These are phyloP conservation scores for Sphaerophoria rueppellii DNA, from an alignment of 2,888 invertebrate species.

Conservation along the genomic window DNA sequence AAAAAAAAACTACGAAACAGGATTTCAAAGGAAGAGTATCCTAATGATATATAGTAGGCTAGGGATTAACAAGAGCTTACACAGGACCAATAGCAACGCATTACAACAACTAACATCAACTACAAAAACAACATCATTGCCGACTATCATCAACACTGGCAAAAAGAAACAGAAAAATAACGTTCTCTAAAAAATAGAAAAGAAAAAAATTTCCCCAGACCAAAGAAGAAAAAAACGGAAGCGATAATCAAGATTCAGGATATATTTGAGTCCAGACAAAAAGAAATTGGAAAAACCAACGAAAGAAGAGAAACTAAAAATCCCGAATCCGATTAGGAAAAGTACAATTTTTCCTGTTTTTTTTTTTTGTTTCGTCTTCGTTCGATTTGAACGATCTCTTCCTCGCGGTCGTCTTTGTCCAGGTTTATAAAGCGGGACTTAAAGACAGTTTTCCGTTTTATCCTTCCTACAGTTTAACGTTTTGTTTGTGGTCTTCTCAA, in stretches of 20 bases:
- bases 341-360: constrained; percentile 29
- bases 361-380: constrained; percentile 21
- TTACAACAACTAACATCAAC: constrained; percentile 26
- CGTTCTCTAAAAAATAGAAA: constrained; percentile 37
- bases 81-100: constrained; percentile 55
- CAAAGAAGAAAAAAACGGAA: constrained; percentile 39
- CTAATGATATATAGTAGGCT: constrained; percentile 71
- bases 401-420: background rate
- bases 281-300: background rate
- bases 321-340: constrained; percentile 66
- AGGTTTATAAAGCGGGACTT: constrained; percentile 1
- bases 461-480: constrained; percentile 38
- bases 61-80: constrained; percentile 72
- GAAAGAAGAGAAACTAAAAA: constrained; percentile 18
- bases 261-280: constrained; percentile 30
- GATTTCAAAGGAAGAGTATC: constrained; percentile 64
- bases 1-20: constrained; percentile 38
- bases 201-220: constrained; percentile 42
- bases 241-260: constrained; percentile 67
- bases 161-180: constrained; percentile 47
- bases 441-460: constrained; percentile 18
- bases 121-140: constrained; percentile 26
- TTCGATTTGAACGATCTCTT: background rate
- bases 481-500: constrained; percentile 43
- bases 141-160: constrained; percentile 36